Evolutionary conservation across 2,888 invertebrate species (phyloP).

Genomic region (Allacma fusca): DNA sequence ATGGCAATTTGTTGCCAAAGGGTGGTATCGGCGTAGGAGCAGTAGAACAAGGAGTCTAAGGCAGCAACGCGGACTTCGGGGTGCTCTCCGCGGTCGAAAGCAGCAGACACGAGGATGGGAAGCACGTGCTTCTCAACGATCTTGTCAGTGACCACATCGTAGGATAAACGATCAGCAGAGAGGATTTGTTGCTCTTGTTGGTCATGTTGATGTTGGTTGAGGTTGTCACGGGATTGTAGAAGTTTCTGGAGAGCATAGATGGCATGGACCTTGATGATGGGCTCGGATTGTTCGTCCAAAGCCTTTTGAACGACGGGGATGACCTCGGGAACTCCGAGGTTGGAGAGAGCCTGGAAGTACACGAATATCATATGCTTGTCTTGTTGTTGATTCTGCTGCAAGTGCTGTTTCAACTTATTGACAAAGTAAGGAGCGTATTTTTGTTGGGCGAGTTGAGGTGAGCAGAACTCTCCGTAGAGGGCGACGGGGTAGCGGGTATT

Average conservation of each 20-base stretch:
- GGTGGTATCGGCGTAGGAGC: conserved; percentile 62
- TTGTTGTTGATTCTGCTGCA: conserved; percentile 31
- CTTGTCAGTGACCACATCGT: too few species aligned
- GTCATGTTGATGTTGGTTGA: too few species aligned
- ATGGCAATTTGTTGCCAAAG: conserved; percentile 64
- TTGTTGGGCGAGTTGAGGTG: conserved; percentile 50
- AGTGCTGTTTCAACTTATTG: conserved; percentile 48
- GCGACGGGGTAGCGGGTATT: conserved; percentile 61
- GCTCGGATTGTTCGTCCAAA: too few species aligned
- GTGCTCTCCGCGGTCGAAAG: too few species aligned
- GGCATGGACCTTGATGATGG: conserved; percentile 47
- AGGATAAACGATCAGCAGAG: too few species aligned
- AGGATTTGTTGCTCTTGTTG: too few species aligned
- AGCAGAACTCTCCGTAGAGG: conserved; percentile 61
- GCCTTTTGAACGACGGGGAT: conserved; percentile 61
- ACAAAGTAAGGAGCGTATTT: conserved; percentile 57
- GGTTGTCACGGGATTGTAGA: too few species aligned
- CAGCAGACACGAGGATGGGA: too few species aligned
- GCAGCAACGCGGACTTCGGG: too few species aligned
- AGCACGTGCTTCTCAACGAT: too few species aligned
- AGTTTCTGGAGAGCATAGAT: too few species aligned
- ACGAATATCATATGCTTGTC: conserved; percentile 59
- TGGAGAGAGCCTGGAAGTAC: conserved; percentile 63
- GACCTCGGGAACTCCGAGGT: conserved; percentile 63
- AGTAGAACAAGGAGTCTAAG: too few species aligned